Percentiles rank a stretch among this genome's conserved stretches.
Evolutionary conservation across 2,797 vertebrate genomes (phyloP).

Genomic region (Phoebastria nigripes): DNA sequence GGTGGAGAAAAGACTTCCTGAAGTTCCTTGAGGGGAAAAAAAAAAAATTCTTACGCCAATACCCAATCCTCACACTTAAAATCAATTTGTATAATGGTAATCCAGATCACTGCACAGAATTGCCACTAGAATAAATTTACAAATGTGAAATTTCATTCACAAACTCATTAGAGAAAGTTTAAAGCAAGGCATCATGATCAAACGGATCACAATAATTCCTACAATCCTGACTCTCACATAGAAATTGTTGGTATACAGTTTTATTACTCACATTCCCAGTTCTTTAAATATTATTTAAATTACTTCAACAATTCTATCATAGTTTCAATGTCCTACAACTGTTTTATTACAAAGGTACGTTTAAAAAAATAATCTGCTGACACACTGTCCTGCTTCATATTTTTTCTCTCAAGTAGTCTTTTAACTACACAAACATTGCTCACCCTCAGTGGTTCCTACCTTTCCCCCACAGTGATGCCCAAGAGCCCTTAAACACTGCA

Average conservation of each 20-base stretch:
- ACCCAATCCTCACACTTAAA: background rate
- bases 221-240: background rate
- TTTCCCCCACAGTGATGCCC: constrained; percentile 35
- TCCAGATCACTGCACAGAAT: background rate
- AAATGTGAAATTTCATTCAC: background rate
- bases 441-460: constrained; percentile 4
- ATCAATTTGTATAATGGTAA: background rate
- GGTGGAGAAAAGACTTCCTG: background rate
- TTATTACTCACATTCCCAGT: background rate
- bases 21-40: background rate
- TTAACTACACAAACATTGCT: constrained; percentile 35
- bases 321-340: background rate
- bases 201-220: background rate
- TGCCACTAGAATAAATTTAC: background rate
- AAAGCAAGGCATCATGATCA: background rate
- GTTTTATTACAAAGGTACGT: background rate
- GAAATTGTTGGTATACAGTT: background rate
- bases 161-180: background rate
- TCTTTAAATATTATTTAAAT: background rate
- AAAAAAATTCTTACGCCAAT: background rate
- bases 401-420: constrained; percentile 5
- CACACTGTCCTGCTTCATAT: background rate
- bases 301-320: background rate
- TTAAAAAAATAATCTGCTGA: background rate
- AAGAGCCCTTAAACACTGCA: constrained; percentile 19